These are phyloP conservation scores for Hyles vespertilio DNA, from an alignment of 1,140 invertebrate species.

Conservation along the genomic window DNA sequence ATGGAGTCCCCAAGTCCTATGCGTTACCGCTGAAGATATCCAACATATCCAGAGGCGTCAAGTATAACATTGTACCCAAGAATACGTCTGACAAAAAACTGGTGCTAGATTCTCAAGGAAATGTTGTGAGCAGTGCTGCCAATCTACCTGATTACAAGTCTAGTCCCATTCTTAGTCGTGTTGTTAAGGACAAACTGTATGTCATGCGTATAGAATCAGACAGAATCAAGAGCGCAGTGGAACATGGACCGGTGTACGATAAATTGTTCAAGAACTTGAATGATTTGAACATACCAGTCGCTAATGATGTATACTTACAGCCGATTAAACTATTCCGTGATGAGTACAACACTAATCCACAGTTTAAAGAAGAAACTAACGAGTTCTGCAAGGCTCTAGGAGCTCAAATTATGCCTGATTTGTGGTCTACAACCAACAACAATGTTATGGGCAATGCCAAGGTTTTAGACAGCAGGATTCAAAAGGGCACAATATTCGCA, in stretches of 20 bases:
- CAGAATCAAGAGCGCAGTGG: constrained; percentile 76
- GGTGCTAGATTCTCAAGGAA: constrained; percentile 67
- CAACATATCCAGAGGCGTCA: constrained; percentile 65
- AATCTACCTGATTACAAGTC: constrained; percentile 71
- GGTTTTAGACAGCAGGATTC: constrained; percentile 56
- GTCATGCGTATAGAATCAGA: constrained; percentile 74
- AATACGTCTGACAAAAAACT: constrained; percentile 73
- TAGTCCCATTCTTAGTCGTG: constrained; percentile 63
- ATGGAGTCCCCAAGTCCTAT: constrained; percentile 64
- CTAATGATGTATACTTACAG: constrained; percentile 72
- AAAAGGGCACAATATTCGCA: constrained; percentile 73
- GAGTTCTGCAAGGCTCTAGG: constrained; percentile 75
- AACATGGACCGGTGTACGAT: constrained; percentile 77
- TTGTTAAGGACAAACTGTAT: constrained; percentile 74
- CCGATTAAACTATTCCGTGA: constrained; percentile 75
- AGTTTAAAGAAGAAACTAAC: constrained; percentile 75
- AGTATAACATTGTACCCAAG: constrained; percentile 71
- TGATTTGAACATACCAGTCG: constrained; percentile 72
- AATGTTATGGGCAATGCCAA: constrained; percentile 64
- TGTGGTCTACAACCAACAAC: constrained; percentile 60
- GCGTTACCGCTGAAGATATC: constrained; percentile 71
- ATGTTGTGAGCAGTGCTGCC: constrained; percentile 70
- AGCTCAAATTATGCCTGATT: constrained; percentile 65
- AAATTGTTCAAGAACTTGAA: constrained; percentile 74
- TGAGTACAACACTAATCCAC: constrained; percentile 74